These are phyloP conservation scores for Staurois parvus DNA, from an alignment of 2,797 vertebrate species.

Conservation along the genomic window DNA sequence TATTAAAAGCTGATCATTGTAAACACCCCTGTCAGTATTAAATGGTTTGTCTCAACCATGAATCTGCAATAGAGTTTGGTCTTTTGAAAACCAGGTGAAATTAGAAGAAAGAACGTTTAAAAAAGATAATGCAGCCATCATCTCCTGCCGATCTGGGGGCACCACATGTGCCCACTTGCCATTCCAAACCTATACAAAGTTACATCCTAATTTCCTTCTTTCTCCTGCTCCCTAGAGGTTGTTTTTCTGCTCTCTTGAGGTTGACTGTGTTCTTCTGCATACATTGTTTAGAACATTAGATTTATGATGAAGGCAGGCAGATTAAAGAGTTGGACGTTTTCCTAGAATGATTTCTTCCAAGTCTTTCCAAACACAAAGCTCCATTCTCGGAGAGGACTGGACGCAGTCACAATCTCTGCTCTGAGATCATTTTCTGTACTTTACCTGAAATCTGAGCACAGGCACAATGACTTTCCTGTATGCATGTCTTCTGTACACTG, in stretches of 20 bases:
- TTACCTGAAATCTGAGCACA: background rate
- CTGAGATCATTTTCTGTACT: slow-evolving; percentile 9
- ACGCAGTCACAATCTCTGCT: background rate
- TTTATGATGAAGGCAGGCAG: slow-evolving; percentile 51
- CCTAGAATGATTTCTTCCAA: slow-evolving; percentile 37
- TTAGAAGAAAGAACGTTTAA: too few relatives aligned
- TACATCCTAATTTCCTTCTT: background rate
- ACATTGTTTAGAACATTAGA: slow-evolving; percentile 54
- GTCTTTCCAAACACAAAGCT: slow-evolving; percentile 42
- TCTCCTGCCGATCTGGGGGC: background rate
- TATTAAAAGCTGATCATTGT: too few relatives aligned
- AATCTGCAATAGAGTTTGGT: too few relatives aligned
- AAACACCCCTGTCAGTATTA: too few relatives aligned
- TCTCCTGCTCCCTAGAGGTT: background rate
- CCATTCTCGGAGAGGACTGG: slow-evolving; percentile 35
- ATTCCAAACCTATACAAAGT: background rate
- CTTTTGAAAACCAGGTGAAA: too few relatives aligned
- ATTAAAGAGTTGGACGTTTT: slow-evolving; percentile 42
- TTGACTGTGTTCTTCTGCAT: slow-evolving; percentile 5
- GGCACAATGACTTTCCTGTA: background rate
- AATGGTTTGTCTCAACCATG: too few relatives aligned
- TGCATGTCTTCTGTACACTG: background rate
- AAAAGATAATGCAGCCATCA: too few relatives aligned
- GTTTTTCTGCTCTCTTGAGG: slow-evolving; percentile 36
- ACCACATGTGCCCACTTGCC: background rate